Percentiles rank a stretch among this genome's conserved stretches.
Conservation (phyloP, 2,888 invertebrate species). For the Hoplodrina ambigua region DNA sequence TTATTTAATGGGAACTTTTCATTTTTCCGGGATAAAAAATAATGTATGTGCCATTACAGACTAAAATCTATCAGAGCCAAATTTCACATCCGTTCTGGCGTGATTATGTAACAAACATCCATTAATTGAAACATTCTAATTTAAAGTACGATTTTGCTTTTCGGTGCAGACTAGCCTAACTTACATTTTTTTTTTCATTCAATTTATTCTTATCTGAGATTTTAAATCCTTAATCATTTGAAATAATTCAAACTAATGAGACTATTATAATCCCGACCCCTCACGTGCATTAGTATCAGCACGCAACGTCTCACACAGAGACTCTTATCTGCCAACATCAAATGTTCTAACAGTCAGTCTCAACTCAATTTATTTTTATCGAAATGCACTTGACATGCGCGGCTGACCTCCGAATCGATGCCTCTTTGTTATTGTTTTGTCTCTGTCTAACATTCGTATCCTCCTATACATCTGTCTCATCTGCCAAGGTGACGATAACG, state of each 20-base stretch:
- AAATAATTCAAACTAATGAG: background rate
- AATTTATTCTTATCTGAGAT: background rate
- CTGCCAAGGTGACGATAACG: slow-evolving; percentile 72
- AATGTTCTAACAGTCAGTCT: slow-evolving; percentile 42
- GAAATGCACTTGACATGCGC: slow-evolving; percentile 86
- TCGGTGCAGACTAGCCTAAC: background rate
- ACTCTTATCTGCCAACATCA: slow-evolving; percentile 35
- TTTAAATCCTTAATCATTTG: background rate
- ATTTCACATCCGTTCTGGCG: too few relatives aligned
- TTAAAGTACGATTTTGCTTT: background rate
- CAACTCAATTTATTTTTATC: slow-evolving; percentile 76
- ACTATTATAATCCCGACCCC: background rate
- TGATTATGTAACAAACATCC: too few relatives aligned
- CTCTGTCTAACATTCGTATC: slow-evolving; percentile 68
- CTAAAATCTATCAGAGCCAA: too few relatives aligned
- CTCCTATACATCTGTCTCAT: slow-evolving; percentile 63
- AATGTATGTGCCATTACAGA: too few relatives aligned
- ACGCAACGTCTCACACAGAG: background rate
- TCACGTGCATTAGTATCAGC: slow-evolving; percentile 4
- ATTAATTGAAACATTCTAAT: too few relatives aligned
- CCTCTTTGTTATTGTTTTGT: slow-evolving; percentile 85
- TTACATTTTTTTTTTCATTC: background rate
- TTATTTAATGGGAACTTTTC: too few relatives aligned
- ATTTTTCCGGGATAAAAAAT: too few relatives aligned
- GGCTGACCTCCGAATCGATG: slow-evolving; percentile 88